Conservation (phyloP, 2,888 invertebrate species). For the Metopia argyrocephala region DNA sequence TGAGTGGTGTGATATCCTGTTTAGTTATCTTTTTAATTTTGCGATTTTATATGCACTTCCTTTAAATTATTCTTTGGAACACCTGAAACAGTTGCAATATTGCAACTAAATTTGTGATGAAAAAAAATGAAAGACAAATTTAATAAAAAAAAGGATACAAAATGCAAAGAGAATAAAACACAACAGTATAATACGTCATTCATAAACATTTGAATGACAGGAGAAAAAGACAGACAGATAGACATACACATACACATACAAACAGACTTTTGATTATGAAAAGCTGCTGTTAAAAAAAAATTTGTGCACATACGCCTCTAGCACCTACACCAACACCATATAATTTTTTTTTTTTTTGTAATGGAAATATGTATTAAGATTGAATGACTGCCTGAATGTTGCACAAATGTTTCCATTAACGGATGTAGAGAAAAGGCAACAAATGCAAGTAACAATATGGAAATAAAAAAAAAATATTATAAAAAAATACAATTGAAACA, state of each 20-base stretch:
- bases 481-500: conserved; percentile 30
- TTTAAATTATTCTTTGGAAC: too few relatives aligned
- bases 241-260: not conserved
- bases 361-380: conserved; percentile 57
- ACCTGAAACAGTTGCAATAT: too few relatives aligned
- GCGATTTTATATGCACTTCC: too few relatives aligned
- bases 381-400: conserved; percentile 1
- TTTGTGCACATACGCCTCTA: too few relatives aligned
- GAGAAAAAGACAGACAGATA: conserved; percentile 6
- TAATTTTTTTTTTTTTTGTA: too few relatives aligned
- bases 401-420: conserved; percentile 62
- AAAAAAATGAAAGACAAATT: not conserved
- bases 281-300: not conserved
- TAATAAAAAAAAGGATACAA: not conserved
- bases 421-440: conserved; percentile 56
- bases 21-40: too few relatives aligned
- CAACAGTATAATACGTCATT: conserved; percentile 50
- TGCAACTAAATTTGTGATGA: too few relatives aligned
- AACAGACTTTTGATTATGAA: conserved; percentile 26
- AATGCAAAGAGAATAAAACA: conserved; percentile 27
- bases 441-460: conserved; percentile 38
- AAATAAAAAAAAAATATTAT: conserved; percentile 12
- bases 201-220: conserved; percentile 52
- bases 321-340: too few relatives aligned
- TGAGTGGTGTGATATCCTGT: too few relatives aligned